A percentile compares a stretch with the other conserved stretches of the same genome.
phyloP scores from a whole-genome alignment of 2,797 vertebrate species.

The Gymnopithys bicolor region DNA sequence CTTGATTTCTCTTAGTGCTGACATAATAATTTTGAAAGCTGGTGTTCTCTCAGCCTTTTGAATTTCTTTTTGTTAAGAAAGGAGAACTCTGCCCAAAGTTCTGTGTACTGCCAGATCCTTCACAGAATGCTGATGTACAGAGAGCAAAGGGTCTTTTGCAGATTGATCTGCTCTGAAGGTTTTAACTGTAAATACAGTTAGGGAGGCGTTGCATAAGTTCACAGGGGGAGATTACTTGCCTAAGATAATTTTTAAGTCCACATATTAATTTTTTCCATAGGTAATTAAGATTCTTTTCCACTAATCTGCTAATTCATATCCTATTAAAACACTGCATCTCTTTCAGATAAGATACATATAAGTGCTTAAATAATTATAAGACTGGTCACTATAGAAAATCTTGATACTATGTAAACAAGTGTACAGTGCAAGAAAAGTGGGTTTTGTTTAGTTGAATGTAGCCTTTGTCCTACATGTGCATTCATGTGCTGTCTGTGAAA shows the following conservation, averaged over 20 bases:
- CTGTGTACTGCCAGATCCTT: neutral
- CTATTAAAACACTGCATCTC: neutral
- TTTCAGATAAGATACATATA: neutral
- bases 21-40: slow-evolving; percentile 37
- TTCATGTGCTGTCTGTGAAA: neutral
- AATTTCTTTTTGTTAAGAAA: slow-evolving; percentile 1
- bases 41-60: slow-evolving; percentile 33
- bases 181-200: neutral
- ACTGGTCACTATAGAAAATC: neutral
- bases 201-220: neutral
- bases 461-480: neutral
- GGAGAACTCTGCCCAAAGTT: neutral
- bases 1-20: slow-evolving; percentile 20
- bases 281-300: neutral
- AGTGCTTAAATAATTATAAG: neutral
- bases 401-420: neutral
- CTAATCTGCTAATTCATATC: neutral
- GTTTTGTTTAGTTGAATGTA: neutral
- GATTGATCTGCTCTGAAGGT: neutral
- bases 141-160: neutral
- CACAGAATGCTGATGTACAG: neutral
- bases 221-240: neutral
- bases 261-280: neutral
- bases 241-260: neutral
- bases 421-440: neutral